phyloP scores from a whole-genome alignment of 2,888 invertebrate species.

The Drosophila pseudotakahashii region DNA sequence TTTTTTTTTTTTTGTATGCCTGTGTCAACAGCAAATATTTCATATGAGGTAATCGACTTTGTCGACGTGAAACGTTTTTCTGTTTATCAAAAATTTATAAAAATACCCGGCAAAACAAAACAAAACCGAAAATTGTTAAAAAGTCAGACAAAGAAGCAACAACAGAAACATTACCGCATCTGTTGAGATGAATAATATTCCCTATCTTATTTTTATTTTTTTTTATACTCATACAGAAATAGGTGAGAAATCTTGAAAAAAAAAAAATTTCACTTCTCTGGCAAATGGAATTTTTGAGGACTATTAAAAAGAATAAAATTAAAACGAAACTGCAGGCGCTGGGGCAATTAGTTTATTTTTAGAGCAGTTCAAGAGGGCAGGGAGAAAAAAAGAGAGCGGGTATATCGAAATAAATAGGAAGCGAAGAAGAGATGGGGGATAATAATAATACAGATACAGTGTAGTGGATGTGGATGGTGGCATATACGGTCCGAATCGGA shows the following conservation, averaged over 20 bases:
- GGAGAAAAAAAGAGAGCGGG: not conserved
- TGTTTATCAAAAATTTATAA: conserved; percentile 53
- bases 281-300: conserved; percentile 69
- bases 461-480: not conserved
- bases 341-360: conserved; percentile 56
- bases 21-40: conserved; percentile 23
- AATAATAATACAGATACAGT: not conserved
- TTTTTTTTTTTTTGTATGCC: not conserved
- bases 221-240: not conserved
- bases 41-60: conserved; percentile 61
- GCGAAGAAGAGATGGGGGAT: not conserved
- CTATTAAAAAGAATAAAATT: conserved; percentile 46
- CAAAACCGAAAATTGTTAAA: conserved; percentile 49
- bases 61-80: conserved; percentile 20
- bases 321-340: conserved; percentile 8
- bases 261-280: conserved; percentile 39
- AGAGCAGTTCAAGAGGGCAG: conserved; percentile 52
- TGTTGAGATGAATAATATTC: conserved; percentile 26
- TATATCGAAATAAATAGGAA: not conserved
- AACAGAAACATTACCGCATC: conserved; percentile 66
- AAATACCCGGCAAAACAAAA: conserved; percentile 25
- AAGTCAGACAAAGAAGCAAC: conserved; percentile 33
- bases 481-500: conserved; percentile 3
- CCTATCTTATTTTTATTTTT: not conserved
- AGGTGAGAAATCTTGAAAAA: conserved; percentile 15